Evolutionary conservation across 2,113 vertebrate species (phyloP), one percentile per base, ranked within the genome.

Genomic region (Onychorhynchus coronatus): DNA sequence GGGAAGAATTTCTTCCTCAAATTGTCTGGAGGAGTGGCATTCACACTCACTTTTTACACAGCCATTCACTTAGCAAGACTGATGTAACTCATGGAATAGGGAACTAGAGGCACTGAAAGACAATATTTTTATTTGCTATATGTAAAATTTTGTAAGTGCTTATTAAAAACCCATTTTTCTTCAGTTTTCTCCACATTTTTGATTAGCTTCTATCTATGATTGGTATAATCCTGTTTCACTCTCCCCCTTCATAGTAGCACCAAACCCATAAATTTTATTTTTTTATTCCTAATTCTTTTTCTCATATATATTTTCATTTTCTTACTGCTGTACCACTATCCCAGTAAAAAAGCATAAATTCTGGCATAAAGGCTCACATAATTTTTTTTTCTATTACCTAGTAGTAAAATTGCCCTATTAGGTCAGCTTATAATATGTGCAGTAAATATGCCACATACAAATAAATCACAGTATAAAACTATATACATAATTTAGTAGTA

Each of bases 401-500:
- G 39, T 13, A 94, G n/a, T 76, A 20, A 89, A 96, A 83, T 88
- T 85, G 37, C 49, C 24, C 31, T 84, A 25, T 71, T 63, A 77
- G 39, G 23, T 88, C 75, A 88, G 44, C 35, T 89, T 89, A 85
- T 20, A 79, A 58, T 37, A 14, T 77, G 37, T 70, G 71, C 61
- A 61, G 71, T 70, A 85, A 73, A 80, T 85, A 83, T 6, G 13
- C 14, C 85, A 63, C 50, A 50, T 50, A 96, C 53, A 94, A 91
- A 91, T 85, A 96, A 85, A 93, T 83, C 89, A 94, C 75, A 83
- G 63, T 85, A 85, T 75, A 91, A 89, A 96, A 75, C 5, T 24
- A 62, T 78, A 78, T 30, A 65, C 14, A 63, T 85, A 17, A 89
- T 75, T 89, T 72, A 47, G 17, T 66, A 92, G 52, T 55, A 89